A percentile compares a stretch with the other conserved stretches of the same genome.
Conservation (phyloP, 2,113 vertebrate species). For the Balaeniceps rex region DNA sequence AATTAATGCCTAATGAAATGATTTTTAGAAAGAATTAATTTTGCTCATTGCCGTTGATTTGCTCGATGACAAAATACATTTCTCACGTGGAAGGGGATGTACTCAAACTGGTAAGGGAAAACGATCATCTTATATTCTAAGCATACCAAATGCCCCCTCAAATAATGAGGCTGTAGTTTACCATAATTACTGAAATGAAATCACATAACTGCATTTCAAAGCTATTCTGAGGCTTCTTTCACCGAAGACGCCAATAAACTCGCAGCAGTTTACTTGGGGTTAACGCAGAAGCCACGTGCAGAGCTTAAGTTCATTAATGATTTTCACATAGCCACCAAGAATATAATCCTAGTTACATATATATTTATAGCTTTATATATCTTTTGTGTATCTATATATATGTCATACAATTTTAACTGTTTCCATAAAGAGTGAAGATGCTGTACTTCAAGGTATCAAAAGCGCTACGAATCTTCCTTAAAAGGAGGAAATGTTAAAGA, state of each 20-base stretch:
- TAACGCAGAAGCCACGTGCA: not conserved
- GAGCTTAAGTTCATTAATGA: conserved; percentile 34
- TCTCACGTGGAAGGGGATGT: not conserved
- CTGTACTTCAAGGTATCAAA: not conserved
- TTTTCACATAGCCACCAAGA: not conserved
- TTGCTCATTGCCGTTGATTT: not conserved
- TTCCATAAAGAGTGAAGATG: not conserved
- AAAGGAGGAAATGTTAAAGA: not conserved
- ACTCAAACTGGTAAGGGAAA: not conserved
- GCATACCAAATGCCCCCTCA: not conserved
- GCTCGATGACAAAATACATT: not conserved
- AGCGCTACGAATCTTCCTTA: rapidly evolving
- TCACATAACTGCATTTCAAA: not conserved
- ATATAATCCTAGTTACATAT: not conserved
- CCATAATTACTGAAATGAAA: not conserved
- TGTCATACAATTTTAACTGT: rapidly evolving
- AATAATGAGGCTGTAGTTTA: not conserved
- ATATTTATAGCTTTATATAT: too few species aligned
- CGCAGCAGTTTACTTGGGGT: not conserved
- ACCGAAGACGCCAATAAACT: not conserved
- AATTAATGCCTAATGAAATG: not conserved
- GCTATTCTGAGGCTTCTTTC: not conserved
- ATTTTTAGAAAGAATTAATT: rapidly evolving
- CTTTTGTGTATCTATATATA: rapidly evolving
- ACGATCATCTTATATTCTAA: not conserved